Conservation (phyloP, 2,797 vertebrate genomes). For the Pipistrellus kuhlii region DNA sequence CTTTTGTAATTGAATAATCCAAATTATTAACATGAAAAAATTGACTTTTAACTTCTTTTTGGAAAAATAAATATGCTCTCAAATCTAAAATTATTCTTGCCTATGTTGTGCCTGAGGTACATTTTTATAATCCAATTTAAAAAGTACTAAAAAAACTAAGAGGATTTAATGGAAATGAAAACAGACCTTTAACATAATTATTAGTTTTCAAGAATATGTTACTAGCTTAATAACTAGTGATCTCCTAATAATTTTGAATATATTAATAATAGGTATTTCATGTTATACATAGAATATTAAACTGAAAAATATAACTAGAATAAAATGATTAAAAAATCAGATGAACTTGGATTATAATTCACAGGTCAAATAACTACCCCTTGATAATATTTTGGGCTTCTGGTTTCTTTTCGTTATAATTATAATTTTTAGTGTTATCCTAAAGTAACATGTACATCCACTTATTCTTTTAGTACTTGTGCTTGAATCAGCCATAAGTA, state of each 20-base stretch:
- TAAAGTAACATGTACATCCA: not conserved
- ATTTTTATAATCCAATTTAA: conserved; percentile 51
- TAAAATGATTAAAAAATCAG: not conserved
- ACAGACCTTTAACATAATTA: conserved; percentile 62
- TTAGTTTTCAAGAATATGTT: not conserved
- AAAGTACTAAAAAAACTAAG: conserved; percentile 67
- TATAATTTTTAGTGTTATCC: not conserved
- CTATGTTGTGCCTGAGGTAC: conserved; percentile 36
- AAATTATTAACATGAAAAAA: not conserved
- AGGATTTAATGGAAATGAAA: conserved; percentile 48
- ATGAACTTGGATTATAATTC: not conserved
- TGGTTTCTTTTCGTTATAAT: not conserved
- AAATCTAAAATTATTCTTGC: not conserved
- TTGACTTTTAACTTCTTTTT: not conserved
- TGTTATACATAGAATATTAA: conserved; percentile 30
- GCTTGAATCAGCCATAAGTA: not conserved
- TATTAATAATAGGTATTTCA: not conserved
- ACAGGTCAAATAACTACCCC: not conserved
- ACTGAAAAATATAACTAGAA: not conserved
- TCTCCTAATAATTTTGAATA: conserved; percentile 6
- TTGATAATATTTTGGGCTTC: not conserved
- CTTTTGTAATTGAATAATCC: not conserved
- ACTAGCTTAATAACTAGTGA: conserved; percentile 53
- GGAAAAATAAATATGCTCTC: not conserved
- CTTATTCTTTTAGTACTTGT: not conserved